These are phyloP conservation scores for Hypanus sabinus DNA, from an alignment of 2,113 vertebrate genomes.

Conservation along the genomic window DNA sequence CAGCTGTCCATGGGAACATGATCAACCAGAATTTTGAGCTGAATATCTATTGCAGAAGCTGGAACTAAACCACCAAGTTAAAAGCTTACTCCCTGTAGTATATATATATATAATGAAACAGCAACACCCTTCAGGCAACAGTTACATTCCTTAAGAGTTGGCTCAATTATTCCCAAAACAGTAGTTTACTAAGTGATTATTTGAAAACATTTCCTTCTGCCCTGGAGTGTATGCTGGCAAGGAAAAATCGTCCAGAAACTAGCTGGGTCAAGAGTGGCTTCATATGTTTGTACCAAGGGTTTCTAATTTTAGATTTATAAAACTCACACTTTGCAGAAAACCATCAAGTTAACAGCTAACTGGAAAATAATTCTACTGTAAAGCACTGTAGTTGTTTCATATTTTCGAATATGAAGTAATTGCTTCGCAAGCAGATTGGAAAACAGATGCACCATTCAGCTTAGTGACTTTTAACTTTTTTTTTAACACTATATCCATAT, in stretches of 20 bases:
- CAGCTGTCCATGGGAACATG: background rate
- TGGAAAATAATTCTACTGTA: background rate
- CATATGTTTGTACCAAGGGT: background rate
- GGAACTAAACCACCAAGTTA: background rate
- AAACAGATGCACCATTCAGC: background rate
- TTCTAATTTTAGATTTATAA: constrained; percentile 13
- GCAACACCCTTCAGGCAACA: constrained; percentile 12
- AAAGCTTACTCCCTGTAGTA: background rate
- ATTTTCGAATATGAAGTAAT: background rate
- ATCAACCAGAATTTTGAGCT: background rate
- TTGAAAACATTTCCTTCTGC: constrained; percentile 30
- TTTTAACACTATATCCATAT: background rate
- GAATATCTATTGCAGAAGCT: background rate
- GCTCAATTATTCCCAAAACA: constrained; percentile 29
- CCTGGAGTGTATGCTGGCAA: background rate
- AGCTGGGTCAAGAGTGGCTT: background rate
- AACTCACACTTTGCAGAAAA: background rate
- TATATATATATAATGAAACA: background rate
- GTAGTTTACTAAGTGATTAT: constrained; percentile 29
- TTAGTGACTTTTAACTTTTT: background rate
- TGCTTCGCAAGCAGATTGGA: background rate
- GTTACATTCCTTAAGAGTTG: background rate
- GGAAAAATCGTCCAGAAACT: background rate
- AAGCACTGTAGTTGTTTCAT: background rate
- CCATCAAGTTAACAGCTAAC: background rate